A percentile compares a stretch with the other conserved stretches of the same genome.
phyloP scores from a whole-genome alignment of 1,140 invertebrate species.

The Harlomillsia oculata region DNA sequence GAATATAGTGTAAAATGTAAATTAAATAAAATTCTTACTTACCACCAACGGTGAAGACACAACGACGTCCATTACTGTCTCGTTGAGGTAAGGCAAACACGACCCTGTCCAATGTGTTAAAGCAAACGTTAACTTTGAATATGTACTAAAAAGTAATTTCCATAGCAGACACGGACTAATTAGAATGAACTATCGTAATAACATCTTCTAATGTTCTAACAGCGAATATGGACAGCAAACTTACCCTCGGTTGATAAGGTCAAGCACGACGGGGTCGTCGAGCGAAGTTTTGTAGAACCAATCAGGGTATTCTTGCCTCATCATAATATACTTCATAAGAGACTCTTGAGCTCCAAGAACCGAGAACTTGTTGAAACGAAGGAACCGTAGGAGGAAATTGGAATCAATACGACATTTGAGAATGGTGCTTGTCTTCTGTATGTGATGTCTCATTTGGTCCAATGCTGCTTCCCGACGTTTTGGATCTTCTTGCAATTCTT shows the following conservation, averaged over 20 bases:
- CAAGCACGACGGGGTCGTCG: slow-evolving; percentile 55
- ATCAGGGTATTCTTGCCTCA: slow-evolving; percentile 49
- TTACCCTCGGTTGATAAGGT: slow-evolving; percentile 60
- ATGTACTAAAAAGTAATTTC: too few relatives aligned
- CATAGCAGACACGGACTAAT: too few relatives aligned
- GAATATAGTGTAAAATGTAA: too few relatives aligned
- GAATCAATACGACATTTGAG: slow-evolving; percentile 58
- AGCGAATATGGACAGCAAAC: too few relatives aligned
- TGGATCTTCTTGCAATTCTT: slow-evolving; percentile 58
- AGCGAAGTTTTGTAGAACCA: slow-evolving; percentile 62
- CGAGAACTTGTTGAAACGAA: slow-evolving; percentile 73
- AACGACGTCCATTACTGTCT: slow-evolving; percentile 59
- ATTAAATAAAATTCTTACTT: too few relatives aligned
- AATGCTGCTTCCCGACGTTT: slow-evolving; percentile 55
- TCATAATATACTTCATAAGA: slow-evolving; percentile 67
- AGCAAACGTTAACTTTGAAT: too few relatives aligned
- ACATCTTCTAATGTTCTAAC: too few relatives aligned
- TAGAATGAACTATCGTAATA: too few relatives aligned
- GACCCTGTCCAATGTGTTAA: slow-evolving; percentile 50
- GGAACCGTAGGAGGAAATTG: slow-evolving; percentile 63
- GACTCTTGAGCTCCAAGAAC: slow-evolving; percentile 70
- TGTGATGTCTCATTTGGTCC: slow-evolving; percentile 57
- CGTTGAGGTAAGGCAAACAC: slow-evolving; percentile 67
- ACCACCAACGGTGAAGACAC: slow-evolving; percentile 68
- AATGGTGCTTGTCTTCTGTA: slow-evolving; percentile 60